Evolutionary conservation across 2,113 vertebrate genomes (phyloP).

Genomic region (Sclerurus mexicanus): DNA sequence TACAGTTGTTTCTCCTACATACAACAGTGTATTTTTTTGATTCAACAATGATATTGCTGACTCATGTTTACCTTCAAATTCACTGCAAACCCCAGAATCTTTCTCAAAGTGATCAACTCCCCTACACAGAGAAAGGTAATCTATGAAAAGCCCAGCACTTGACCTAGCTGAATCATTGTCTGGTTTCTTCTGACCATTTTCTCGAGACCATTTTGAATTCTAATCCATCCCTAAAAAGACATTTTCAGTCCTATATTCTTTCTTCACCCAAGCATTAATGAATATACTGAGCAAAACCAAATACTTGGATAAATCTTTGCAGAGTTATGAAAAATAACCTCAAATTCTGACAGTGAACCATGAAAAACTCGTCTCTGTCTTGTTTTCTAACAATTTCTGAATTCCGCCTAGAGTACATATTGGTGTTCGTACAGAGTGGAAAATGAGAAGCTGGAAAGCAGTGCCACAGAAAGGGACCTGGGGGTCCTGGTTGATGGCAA

Average conservation of each 20-base stretch:
- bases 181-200: background rate
- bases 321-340: background rate
- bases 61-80: background rate
- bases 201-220: background rate
- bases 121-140: background rate
- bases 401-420: background rate
- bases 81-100: background rate
- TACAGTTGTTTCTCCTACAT: background rate
- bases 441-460: background rate
- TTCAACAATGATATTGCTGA: background rate
- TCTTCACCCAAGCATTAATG: background rate
- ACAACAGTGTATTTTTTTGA: background rate
- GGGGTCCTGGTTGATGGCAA: accelerated
- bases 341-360: background rate
- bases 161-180: background rate
- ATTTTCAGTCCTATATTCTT: background rate
- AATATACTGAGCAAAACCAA: background rate
- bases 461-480: accelerated
- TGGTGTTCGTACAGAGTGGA: background rate
- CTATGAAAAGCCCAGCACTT: background rate
- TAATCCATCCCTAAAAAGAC: background rate
- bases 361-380: background rate
- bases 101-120: background rate
- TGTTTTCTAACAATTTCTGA: background rate
- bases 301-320: background rate